Evolutionary conservation across 2,113 vertebrate species (phyloP), one percentile per base, ranked within the genome.

Genomic region (Passer montanus): DNA sequence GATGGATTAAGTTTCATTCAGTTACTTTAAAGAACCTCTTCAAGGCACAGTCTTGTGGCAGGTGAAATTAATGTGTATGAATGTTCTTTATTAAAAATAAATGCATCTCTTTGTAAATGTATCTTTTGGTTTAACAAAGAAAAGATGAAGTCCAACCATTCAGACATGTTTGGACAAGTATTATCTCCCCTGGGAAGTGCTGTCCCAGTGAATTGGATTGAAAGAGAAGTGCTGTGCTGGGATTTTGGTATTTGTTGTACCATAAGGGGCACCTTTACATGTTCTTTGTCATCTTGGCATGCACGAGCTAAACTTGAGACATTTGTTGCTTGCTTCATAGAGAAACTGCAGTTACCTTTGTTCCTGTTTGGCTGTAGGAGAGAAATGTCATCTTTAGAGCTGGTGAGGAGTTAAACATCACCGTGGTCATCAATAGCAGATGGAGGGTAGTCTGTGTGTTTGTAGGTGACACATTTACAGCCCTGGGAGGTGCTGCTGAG

Each of bases 21-120:
- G 56, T 60, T 52, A 21, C 35, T 72, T 83, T 35, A 67, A 92
- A 81, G 37, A 75, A 39, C 53, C 23, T 79, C 26, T 67, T 90
- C 11, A 37, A 90, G 39, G 26, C 43, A 30, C 26, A 9, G 13
- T 46, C 66, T 50, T 68, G 28, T 5, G 3, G 66, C 67, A 83
- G 63, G 31, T 88, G 63, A 84, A 92, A 77, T 80, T 68, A 88
- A 88, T 73, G 49, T 31, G n/a, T 52, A 43, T 53, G 53, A 63
- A 47, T 83, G 35, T 22, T 80, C 75, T 79, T 47, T 72, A 79
- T 90, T 76, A 93, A 95, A 92, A 92, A 85, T 73, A 90, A 89
- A 84, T 55, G 26, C 26, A 69, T 66, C 49, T 80, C 59, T 89
- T 67, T 94, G 62, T 66, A 72, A 72, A 67, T 63, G 58, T 75